These are phyloP conservation scores for Macrosiphum euphorbiae DNA, from an alignment of 2,888 invertebrate species.

Conservation along the genomic window DNA sequence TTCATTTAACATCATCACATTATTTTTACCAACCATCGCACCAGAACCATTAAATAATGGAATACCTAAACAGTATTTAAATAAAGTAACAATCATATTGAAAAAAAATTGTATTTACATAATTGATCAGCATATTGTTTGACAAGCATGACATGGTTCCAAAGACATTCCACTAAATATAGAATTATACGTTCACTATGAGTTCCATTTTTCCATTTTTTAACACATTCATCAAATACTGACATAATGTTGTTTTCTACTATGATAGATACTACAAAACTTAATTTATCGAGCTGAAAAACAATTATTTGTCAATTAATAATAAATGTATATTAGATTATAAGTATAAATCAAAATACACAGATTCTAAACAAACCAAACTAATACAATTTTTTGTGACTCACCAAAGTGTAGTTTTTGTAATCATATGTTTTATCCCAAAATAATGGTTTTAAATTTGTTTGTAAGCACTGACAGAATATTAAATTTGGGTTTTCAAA, in stretches of 20 bases:
- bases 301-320: constrained; percentile 1
- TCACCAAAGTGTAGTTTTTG: constrained; percentile 44
- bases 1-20: constrained; percentile 77
- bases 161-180: constrained; percentile 85
- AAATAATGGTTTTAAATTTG: constrained; percentile 76
- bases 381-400: background rate
- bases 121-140: constrained; percentile 79
- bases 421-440: constrained; percentile 69
- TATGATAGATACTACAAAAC: constrained; percentile 82
- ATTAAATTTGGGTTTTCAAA: constrained; percentile 76
- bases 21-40: constrained; percentile 78
- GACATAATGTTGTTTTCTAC: constrained; percentile 82
- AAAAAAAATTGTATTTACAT: constrained; percentile 71
- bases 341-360: constrained; percentile 60
- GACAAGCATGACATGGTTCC: constrained; percentile 79
- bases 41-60: constrained; percentile 82
- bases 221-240: constrained; percentile 81
- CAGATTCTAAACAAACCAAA: background rate
- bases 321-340: background rate
- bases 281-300: constrained; percentile 77
- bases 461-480: constrained; percentile 74
- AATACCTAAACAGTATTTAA: constrained; percentile 70
- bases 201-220: constrained; percentile 86
- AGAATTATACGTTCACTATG: constrained; percentile 80
- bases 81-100: constrained; percentile 38